A percentile compares a stretch with the other conserved stretches of the same genome.
These are phyloP conservation scores for Trachelus stipa DNA, from an alignment of 2,888 invertebrate species.

Conservation along the genomic window DNA sequence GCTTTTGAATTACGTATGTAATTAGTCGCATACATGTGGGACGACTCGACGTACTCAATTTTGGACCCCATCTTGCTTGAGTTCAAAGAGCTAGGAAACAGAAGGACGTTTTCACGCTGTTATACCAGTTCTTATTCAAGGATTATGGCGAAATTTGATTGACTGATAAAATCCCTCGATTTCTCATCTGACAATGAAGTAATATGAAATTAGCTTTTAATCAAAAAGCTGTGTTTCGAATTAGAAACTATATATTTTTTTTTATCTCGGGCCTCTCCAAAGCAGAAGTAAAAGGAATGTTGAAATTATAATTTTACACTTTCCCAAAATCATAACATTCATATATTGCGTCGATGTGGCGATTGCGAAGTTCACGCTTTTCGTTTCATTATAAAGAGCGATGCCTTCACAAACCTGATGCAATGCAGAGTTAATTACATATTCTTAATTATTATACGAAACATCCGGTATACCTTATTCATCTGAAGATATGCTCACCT, in stretches of 20 bases:
- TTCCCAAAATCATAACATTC: not conserved
- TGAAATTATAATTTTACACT: not conserved
- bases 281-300: not conserved
- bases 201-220: not conserved
- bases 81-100: not conserved
- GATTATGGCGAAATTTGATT: not conserved
- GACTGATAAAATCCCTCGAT: not conserved
- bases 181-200: not conserved
- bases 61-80: constrained; percentile 82
- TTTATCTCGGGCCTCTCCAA: not conserved
- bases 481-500: not conserved
- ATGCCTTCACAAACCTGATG: not conserved
- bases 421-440: not conserved
- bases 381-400: not conserved
- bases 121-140: not conserved
- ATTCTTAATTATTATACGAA: not conserved
- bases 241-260: not conserved
- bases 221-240: not conserved
- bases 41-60: constrained; percentile 92
- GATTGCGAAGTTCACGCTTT: not conserved
- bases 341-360: not conserved
- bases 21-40: constrained; percentile 90
- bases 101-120: not conserved
- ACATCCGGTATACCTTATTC: not conserved
- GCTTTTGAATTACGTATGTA: constrained; percentile 94